A percentile compares a stretch with the other conserved stretches of the same genome.
Conservation (phyloP, 2,113 vertebrate species). For the Lucifuga dentata region DNA sequence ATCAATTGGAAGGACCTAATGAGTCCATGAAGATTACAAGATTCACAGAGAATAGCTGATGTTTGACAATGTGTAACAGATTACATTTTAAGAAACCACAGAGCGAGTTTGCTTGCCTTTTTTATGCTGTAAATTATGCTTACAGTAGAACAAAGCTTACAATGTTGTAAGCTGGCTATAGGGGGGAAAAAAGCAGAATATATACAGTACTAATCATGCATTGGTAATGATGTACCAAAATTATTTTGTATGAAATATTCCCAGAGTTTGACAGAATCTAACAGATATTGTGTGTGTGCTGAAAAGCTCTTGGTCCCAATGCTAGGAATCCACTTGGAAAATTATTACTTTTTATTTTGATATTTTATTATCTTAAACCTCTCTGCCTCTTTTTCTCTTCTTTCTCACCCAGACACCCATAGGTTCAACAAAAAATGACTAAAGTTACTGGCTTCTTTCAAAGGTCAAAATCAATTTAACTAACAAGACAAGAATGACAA, state of each 20-base stretch:
- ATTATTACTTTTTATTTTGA: too few relatives aligned
- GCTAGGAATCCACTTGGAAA: too few relatives aligned
- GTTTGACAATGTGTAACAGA: slow-evolving; percentile 13
- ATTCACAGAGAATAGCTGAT: background rate
- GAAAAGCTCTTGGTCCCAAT: too few relatives aligned
- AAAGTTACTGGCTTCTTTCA: slow-evolving; percentile 40
- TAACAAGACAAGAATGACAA: slow-evolving; percentile 60
- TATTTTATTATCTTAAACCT: background rate
- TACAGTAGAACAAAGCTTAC: background rate
- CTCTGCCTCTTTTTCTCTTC: background rate
- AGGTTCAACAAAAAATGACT: slow-evolving; percentile 38
- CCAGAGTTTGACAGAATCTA: too few relatives aligned
- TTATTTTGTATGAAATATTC: too few relatives aligned
- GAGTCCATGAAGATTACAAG: slow-evolving; percentile 17
- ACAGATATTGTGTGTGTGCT: too few relatives aligned
- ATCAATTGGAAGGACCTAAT: slow-evolving; percentile 30
- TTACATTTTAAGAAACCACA: background rate
- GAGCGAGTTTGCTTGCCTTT: background rate
- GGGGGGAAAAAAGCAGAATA: too few relatives aligned
- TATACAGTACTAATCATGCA: too few relatives aligned
- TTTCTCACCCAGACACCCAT: background rate
- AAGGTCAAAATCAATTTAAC: slow-evolving; percentile 70
- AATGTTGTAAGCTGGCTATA: background rate
- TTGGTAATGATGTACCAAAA: too few relatives aligned
- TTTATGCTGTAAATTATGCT: background rate